A percentile compares a stretch with the other conserved stretches of the same genome.
Evolutionary conservation across 2,113 vertebrate species (phyloP).

Genomic region (Dasyurus viverrinus): DNA sequence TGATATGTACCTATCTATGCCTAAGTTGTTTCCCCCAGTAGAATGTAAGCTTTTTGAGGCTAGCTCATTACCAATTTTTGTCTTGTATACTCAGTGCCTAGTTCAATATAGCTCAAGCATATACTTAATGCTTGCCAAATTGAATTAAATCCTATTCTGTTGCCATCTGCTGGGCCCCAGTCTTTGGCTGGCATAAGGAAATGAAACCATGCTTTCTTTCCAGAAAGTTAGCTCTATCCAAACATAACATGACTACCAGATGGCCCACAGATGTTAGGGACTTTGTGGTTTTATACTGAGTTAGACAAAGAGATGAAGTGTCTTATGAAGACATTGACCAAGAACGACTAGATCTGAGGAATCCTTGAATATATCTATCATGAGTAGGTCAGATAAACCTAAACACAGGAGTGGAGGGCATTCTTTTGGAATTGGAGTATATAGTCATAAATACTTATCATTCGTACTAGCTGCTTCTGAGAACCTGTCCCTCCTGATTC

Average conservation of each 20-base stretch:
- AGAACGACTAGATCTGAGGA: background rate
- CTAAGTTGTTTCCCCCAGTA: background rate
- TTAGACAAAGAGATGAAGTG: background rate
- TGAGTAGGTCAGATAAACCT: background rate
- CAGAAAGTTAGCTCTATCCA: background rate
- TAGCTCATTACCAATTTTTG: background rate
- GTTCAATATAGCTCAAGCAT: background rate
- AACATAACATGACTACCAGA: background rate
- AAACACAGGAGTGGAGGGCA: background rate
- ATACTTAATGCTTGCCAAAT: background rate
- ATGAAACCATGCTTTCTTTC: background rate
- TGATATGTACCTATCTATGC: background rate
- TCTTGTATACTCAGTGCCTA: background rate
- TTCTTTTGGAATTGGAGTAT: background rate
- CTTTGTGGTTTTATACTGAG: background rate
- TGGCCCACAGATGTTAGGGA: conserved; percentile 3
- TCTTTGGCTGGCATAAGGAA: background rate
- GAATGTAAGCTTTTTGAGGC: background rate
- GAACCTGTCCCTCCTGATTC: background rate
- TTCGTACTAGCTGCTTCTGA: background rate
- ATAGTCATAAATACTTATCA: background rate
- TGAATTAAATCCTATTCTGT: background rate
- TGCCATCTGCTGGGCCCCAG: background rate
- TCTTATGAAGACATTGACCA: background rate
- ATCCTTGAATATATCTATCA: background rate